phyloP scores from a whole-genome alignment of 2,113 vertebrate genomes.

The Callipepla squamata region DNA sequence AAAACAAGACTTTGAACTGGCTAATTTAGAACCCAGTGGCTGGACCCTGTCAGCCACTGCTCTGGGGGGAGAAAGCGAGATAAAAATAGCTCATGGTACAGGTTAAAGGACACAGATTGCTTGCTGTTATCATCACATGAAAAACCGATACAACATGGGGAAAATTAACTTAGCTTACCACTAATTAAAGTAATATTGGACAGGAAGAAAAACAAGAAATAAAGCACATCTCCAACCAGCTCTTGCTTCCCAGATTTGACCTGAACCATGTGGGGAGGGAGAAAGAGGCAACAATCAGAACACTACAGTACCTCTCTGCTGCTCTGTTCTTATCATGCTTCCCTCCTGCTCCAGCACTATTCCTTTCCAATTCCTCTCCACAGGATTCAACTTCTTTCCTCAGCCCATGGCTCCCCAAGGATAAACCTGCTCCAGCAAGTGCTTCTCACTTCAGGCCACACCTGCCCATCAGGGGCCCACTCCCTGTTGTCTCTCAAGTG shows the following conservation, averaged over 20 bases:
- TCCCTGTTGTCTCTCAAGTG: too few species aligned
- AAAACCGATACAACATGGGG: background rate
- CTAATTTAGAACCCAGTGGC: background rate
- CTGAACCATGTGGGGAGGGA: too few species aligned
- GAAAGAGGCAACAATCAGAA: too few species aligned
- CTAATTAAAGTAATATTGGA: background rate
- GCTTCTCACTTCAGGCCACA: accelerated
- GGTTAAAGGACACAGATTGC: accelerated
- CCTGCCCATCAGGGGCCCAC: background rate
- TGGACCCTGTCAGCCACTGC: accelerated
- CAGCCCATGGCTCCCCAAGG: background rate
- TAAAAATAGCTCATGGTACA: accelerated
- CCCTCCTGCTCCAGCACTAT: accelerated
- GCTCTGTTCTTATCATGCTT: background rate
- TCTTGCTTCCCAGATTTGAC: background rate
- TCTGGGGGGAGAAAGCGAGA: accelerated
- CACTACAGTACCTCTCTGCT: background rate
- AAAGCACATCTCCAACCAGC: accelerated
- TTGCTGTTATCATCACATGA: background rate
- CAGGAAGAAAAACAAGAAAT: accelerated
- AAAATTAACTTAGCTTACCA: background rate
- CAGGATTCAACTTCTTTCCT: accelerated
- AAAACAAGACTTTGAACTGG: accelerated
- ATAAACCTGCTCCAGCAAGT: accelerated
- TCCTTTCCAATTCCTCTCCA: background rate